Conservation (phyloP, 1,140 invertebrate species). For the Nixonia krombeini region DNA sequence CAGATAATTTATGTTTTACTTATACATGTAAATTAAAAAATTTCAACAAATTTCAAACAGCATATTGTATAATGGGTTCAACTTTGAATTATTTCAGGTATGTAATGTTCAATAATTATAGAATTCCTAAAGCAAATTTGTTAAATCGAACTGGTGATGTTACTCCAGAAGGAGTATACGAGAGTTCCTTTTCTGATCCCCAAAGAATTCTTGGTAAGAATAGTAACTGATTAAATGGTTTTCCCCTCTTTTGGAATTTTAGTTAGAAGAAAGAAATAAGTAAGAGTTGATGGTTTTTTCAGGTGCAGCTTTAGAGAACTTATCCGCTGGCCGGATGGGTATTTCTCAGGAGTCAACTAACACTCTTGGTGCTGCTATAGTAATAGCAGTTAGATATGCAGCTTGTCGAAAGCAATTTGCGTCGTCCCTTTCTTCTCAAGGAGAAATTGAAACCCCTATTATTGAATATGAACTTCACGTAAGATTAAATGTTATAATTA, state of each 20-base stretch:
- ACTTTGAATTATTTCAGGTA: conserved; percentile 71
- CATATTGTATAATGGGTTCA: too few species aligned
- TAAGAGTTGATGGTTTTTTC: conserved; percentile 1
- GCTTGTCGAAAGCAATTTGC: conserved; percentile 87
- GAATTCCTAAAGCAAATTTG: conserved; percentile 75
- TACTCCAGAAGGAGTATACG: conserved; percentile 76
- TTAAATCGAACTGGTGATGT: conserved; percentile 79
- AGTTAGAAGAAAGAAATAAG: not conserved
- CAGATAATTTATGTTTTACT: too few species aligned
- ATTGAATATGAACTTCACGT: conserved; percentile 88
- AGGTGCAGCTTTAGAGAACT: conserved; percentile 75
- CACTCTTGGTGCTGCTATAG: conserved; percentile 78
- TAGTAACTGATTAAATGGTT: not conserved
- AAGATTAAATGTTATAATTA: conserved; percentile 30
- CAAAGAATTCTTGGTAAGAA: conserved; percentile 78
- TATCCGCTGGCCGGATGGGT: conserved; percentile 83
- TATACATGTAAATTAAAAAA: too few species aligned
- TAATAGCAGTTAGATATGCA: conserved; percentile 87
- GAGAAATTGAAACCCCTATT: conserved; percentile 79
- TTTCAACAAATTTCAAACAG: too few species aligned
- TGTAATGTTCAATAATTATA: conserved; percentile 76
- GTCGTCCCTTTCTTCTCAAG: conserved; percentile 63
- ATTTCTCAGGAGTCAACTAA: conserved; percentile 81
- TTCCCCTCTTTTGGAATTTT: too few species aligned
- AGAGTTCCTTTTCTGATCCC: conserved; percentile 84